Evolutionary conservation across 23 tunicate genomes (phyloP).

Genomic region (Ascidia mentula): DNA sequence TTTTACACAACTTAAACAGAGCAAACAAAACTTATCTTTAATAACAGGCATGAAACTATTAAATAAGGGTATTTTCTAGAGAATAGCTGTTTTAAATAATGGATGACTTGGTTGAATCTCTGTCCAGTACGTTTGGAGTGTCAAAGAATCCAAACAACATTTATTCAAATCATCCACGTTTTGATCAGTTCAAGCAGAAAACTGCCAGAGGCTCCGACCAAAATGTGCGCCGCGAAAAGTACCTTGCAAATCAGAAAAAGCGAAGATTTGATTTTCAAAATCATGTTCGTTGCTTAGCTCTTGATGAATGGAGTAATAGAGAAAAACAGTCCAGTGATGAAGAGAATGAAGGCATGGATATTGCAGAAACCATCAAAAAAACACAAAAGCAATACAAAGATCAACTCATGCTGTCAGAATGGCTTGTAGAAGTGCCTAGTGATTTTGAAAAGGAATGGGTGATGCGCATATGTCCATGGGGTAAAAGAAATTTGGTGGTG

Average conservation of each 20-base stretch:
- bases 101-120: slow-evolving; percentile 51
- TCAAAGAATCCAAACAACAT: slow-evolving; percentile 57
- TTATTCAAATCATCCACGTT: slow-evolving; percentile 68
- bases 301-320: slow-evolving; percentile 57
- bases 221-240: slow-evolving; percentile 44
- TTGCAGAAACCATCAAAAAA: slow-evolving; percentile 20
- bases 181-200: slow-evolving; percentile 48
- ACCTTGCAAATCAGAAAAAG: slow-evolving; percentile 56
- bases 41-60: too few species aligned
- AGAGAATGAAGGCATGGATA: slow-evolving; percentile 43
- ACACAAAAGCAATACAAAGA: slow-evolving; percentile 71
- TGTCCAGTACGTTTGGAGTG: slow-evolving; percentile 53
- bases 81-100: slow-evolving; percentile 14
- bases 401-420: slow-evolving; percentile 90
- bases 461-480: slow-evolving; percentile 77
- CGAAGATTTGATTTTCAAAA: slow-evolving; percentile 59
- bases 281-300: slow-evolving; percentile 59
- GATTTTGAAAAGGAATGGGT: slow-evolving; percentile 79
- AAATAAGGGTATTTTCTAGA: too few species aligned
- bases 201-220: slow-evolving; percentile 45
- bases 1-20: too few species aligned
- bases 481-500: slow-evolving; percentile 70
- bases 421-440: slow-evolving; percentile 88
- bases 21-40: too few species aligned
- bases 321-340: slow-evolving; percentile 28